These are phyloP conservation scores for Zingel zingel DNA, from an alignment of 2,113 vertebrate species.

Conservation along the genomic window DNA sequence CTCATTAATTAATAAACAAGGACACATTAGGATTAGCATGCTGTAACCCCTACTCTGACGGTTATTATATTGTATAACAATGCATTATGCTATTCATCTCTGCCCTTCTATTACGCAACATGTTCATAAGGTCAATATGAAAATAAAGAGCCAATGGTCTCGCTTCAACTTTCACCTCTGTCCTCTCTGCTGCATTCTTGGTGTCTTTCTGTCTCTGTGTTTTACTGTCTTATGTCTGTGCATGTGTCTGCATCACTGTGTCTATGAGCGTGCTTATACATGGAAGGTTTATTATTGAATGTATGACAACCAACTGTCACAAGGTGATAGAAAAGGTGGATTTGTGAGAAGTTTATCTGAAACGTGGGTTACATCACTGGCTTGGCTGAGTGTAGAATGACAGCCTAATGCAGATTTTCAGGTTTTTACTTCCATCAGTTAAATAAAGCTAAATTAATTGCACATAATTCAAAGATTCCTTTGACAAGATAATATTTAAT, in stretches of 20 bases:
- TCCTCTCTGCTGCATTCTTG: slow-evolving; percentile 25
- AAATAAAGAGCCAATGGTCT: slow-evolving; percentile 23
- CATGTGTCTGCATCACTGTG: not conserved
- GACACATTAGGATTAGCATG: not conserved
- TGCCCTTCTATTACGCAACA: slow-evolving; percentile 4
- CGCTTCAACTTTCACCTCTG: slow-evolving; percentile 6
- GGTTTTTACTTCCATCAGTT: not conserved
- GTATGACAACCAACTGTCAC: not conserved
- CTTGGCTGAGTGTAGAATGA: not conserved
- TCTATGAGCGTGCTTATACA: slow-evolving; percentile 1
- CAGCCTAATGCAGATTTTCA: not conserved
- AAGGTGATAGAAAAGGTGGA: not conserved
- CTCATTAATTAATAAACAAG: not conserved
- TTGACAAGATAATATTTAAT: slow-evolving; percentile 6
- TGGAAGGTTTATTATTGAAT: slow-evolving; percentile 1
- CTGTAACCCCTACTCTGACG: not conserved
- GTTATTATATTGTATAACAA: slow-evolving; percentile 4
- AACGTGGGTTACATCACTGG: not conserved
- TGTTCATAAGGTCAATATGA: slow-evolving; percentile 25
- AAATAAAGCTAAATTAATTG: not conserved
- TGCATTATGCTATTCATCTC: slow-evolving; percentile 3
- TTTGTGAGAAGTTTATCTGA: not conserved
- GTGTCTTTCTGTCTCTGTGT: slow-evolving; percentile 34
- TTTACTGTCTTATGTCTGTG: slow-evolving; percentile 19
- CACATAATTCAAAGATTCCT: not conserved